These are phyloP conservation scores for Thera britannica DNA, from an alignment of 2,888 invertebrate species.

Conservation along the genomic window DNA sequence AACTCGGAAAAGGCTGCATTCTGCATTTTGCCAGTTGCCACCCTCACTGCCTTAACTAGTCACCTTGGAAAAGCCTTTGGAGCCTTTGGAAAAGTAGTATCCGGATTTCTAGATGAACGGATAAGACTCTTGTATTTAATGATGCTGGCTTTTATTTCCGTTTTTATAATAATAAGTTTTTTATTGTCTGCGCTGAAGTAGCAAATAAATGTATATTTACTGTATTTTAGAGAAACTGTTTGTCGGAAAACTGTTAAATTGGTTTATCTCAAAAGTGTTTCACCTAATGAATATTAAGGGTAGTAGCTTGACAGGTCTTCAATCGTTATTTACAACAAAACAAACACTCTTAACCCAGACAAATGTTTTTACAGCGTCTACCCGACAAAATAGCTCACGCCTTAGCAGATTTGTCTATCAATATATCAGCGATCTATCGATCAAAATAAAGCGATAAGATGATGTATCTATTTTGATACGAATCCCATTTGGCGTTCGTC, in stretches of 20 bases:
- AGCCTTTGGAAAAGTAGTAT: too few relatives aligned
- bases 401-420: constrained; percentile 32
- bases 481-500: constrained; percentile 53
- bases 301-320: not conserved
- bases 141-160: too few relatives aligned
- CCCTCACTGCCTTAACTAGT: too few relatives aligned
- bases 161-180: too few relatives aligned
- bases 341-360: not conserved
- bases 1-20: not conserved
- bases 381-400: constrained; percentile 13
- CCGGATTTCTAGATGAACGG: too few relatives aligned
- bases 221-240: too few relatives aligned
- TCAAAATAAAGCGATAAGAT: constrained; percentile 39
- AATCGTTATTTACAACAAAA: not conserved
- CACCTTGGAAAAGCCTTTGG: too few relatives aligned
- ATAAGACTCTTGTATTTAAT: too few relatives aligned
- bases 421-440: constrained; percentile 38
- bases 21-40: too few relatives aligned
- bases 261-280: not conserved
- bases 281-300: not conserved
- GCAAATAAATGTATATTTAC: too few relatives aligned
- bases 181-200: too few relatives aligned
- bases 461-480: constrained; percentile 40
- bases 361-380: constrained; percentile 7
- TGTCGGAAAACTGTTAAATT: too few relatives aligned